Conservation (phyloP, 2,888 invertebrate genomes). For the Dicyrtomina minuta region DNA sequence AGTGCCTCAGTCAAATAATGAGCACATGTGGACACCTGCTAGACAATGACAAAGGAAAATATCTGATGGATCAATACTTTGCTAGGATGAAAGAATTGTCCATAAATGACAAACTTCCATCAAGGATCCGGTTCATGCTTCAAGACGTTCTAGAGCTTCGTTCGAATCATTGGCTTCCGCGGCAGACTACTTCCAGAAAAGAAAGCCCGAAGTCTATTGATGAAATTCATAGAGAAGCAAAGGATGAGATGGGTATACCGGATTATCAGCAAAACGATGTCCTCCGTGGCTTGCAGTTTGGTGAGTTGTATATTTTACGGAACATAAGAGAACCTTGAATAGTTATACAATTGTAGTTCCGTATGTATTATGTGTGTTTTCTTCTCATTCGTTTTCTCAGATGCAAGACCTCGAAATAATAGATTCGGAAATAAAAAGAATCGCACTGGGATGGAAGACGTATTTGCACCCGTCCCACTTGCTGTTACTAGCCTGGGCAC, state of each 20-base stretch:
- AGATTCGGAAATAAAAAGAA: constrained; percentile 66
- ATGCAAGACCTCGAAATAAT: constrained; percentile 49
- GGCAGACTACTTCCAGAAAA: constrained; percentile 73
- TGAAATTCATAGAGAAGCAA: constrained; percentile 53
- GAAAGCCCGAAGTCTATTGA: constrained; percentile 92
- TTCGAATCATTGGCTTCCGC: constrained; percentile 86
- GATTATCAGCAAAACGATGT: constrained; percentile 30
- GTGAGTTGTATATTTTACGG: too few relatives aligned
- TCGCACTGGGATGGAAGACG: constrained; percentile 74
- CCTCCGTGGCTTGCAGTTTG: background rate
- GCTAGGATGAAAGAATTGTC: constrained; percentile 85
- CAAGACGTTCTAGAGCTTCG: constrained; percentile 94
- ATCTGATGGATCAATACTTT: constrained; percentile 98
- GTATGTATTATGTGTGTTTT: too few relatives aligned
- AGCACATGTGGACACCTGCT: constrained; percentile 95
- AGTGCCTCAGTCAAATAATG: constrained; percentile 98
- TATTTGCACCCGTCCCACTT: constrained; percentile 72
- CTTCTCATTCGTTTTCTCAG: constrained; percentile 30
- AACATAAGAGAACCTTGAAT: too few relatives aligned
- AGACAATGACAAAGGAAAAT: constrained; percentile 82
- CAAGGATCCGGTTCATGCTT: constrained; percentile 94
- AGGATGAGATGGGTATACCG: constrained; percentile 53
- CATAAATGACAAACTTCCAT: constrained; percentile 79
- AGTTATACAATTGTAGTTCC: too few relatives aligned
- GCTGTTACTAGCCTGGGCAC: constrained; percentile 64